Evolutionary conservation across 64 coral and sea anemone species (phyloP), one percentile per base, ranked within the genome.

Genomic region (Montipora efflorescens): DNA sequence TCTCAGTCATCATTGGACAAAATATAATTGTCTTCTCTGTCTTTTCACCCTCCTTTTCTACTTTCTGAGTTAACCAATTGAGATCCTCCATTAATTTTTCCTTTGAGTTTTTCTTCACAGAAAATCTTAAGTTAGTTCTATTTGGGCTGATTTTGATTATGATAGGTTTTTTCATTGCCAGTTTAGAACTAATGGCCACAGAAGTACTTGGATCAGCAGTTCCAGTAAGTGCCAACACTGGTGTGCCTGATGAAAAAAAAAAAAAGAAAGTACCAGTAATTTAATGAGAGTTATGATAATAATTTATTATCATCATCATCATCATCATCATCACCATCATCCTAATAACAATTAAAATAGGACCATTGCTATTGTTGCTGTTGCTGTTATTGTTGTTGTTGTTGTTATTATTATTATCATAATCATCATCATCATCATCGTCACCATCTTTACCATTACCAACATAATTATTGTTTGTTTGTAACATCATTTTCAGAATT

Each of bases 151-250:
- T 15, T 1, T 75, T 18, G 0, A 92, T 8, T 10, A 49, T 45
- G 0, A 94, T 11, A 9, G 87, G 87, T 2, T 90, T 19, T n/a
- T 83, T 81, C 19, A 77, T 19, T 49, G 11, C 43, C 3, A 82
- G 43, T 3, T 18, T 10, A 20, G 57, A 15, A 36, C 45, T 62
- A 3, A 94, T 77, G 14, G 59, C 49, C 2, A 15, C 8, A 19
- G 44, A 44, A 12, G 93, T 94, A 18, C 23, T 74, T 2, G 62
- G 16, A 44, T 94, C 87, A 64, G 93, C 93, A 51, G 93, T 90
- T 21, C 93, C 93, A 11, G 87, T 94, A 6, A 94, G 13, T 5
- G 93, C 87, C 36, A 22, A 66, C 28, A 94, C 2, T 6, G 87
- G 93, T 75, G 85, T 94, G 3, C 93, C 93, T 94, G 28, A 28